These are phyloP conservation scores for Spinibarbus caldwelli DNA, from an alignment of 2,797 vertebrate species.

Conservation along the genomic window DNA sequence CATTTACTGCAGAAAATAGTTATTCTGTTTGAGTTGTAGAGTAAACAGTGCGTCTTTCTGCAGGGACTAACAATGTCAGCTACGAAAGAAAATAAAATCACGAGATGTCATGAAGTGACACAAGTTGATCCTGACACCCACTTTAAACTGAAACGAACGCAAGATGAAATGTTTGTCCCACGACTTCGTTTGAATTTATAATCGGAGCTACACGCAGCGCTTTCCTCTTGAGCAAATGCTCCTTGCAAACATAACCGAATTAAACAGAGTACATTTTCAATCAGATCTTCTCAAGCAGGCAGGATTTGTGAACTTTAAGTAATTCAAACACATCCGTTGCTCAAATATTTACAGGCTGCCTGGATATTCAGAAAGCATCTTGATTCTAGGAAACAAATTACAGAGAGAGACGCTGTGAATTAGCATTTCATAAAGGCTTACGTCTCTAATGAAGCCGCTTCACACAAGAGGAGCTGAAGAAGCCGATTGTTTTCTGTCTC, in stretches of 20 bases:
- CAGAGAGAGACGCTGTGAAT: slow-evolving; percentile 6
- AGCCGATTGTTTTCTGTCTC: neutral
- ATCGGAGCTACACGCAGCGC: neutral
- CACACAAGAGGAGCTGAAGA: neutral
- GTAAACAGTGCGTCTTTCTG: neutral
- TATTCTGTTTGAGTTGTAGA: neutral
- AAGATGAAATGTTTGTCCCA: slow-evolving; percentile 51
- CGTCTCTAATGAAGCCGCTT: slow-evolving; percentile 3
- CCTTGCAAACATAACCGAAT: slow-evolving; percentile 34
- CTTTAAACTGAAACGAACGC: slow-evolving; percentile 30
- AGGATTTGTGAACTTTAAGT: neutral
- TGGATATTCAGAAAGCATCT: neutral
- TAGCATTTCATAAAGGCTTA: slow-evolving; percentile 6
- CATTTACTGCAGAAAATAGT: neutral
- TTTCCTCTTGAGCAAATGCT: slow-evolving; percentile 35
- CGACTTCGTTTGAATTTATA: slow-evolving; percentile 68
- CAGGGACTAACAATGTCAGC: neutral
- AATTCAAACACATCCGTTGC: slow-evolving; percentile 5
- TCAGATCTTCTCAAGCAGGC: neutral
- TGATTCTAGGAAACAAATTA: slow-evolving; percentile 17
- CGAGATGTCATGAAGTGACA: slow-evolving; percentile 7
- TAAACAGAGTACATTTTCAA: slow-evolving; percentile 20
- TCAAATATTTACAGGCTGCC: slow-evolving; percentile 19
- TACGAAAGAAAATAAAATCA: slow-evolving; percentile 8
- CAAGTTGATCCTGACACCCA: slow-evolving; percentile 26